These are phyloP conservation scores for Eulemur rufifrons DNA, from an alignment of 2,113 vertebrate species.

Conservation along the genomic window DNA sequence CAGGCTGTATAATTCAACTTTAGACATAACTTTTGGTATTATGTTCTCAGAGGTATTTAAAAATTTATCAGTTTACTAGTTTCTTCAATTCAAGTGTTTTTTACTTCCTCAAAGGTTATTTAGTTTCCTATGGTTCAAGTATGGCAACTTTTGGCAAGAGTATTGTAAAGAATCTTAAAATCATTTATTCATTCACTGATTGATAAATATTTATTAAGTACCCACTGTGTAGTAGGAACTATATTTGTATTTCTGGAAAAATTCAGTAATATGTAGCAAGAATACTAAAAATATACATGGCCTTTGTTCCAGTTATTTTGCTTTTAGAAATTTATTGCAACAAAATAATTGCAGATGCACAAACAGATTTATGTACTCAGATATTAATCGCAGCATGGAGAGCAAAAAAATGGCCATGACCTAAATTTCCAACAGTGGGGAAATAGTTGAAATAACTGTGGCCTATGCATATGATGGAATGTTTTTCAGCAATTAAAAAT, in stretches of 20 bases:
- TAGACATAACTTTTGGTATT: neutral
- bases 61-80: conserved; percentile 14
- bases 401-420: neutral
- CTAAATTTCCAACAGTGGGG: neutral
- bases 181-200: neutral
- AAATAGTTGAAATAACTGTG: conserved; percentile 47
- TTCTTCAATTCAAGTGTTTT: neutral
- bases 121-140: neutral
- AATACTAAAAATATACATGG: conserved; percentile 10
- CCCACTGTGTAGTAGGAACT: neutral
- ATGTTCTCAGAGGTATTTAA: neutral
- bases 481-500: conserved; percentile 19
- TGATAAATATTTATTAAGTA: conserved; percentile 8
- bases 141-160: neutral
- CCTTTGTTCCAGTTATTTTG: neutral
- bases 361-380: neutral
- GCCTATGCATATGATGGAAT: neutral
- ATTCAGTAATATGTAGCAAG: neutral
- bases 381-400: neutral
- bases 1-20: neutral
- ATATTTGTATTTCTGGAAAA: conserved; percentile 49
- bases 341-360: neutral
- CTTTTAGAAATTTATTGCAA: conserved; percentile 29
- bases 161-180: neutral
- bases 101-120: neutral